phyloP scores from a whole-genome alignment of 2,113 vertebrate genomes.

The Ceyx margarethae region DNA sequence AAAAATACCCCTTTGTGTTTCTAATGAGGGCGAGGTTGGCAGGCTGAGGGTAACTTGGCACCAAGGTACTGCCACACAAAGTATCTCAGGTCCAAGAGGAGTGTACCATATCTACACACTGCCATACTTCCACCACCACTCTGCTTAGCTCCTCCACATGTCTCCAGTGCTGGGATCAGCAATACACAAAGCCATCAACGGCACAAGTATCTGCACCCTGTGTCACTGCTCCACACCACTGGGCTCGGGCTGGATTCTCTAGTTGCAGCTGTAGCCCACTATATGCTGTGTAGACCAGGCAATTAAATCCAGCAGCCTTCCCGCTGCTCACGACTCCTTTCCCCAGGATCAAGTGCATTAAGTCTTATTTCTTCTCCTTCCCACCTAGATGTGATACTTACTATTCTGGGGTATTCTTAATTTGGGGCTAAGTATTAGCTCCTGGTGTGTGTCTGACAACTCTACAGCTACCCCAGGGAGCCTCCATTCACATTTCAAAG shows the following conservation, averaged over 20 bases:
- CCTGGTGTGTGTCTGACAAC: background rate
- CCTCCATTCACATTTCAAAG: conserved; percentile 34
- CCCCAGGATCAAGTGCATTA: background rate
- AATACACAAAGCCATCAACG: background rate
- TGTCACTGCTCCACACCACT: background rate
- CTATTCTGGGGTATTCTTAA: background rate
- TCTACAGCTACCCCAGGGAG: background rate
- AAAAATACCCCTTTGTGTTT: background rate
- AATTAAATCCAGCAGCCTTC: background rate
- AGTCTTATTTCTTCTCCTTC: background rate
- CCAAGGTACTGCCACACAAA: background rate
- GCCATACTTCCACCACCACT: background rate
- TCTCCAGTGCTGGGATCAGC: background rate
- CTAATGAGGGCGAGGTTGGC: background rate
- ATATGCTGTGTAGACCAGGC: background rate
- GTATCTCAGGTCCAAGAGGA: background rate
- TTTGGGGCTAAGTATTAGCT: background rate
- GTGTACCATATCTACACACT: no score
- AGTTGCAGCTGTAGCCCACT: background rate
- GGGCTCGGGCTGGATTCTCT: background rate
- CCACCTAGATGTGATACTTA: background rate
- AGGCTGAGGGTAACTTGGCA: background rate
- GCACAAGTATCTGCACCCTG: background rate
- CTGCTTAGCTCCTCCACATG: background rate
- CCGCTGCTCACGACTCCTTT: background rate